Evolutionary conservation across 2,888 invertebrate species (phyloP), one percentile per base, ranked within the genome.

Genomic region (Pharmacophagus antenor): DNA sequence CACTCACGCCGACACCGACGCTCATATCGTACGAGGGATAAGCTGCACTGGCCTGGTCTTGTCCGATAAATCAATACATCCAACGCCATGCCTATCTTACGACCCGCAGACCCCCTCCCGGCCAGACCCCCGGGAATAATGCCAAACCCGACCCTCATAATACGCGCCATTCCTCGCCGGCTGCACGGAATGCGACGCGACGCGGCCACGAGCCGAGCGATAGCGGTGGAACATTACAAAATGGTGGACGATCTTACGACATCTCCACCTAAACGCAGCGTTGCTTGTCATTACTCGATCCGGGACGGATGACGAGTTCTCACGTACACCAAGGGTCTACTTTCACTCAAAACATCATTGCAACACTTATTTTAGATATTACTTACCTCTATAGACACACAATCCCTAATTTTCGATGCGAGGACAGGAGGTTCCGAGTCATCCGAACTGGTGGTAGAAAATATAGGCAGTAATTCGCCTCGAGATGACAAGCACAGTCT

Each of bases 381-480:
- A 87, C 92, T 80, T 86, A 94, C 95, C 93, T 94, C 92, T 65
- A 95, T 92, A 62, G 93, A 91, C 69, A 95, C 88, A 75, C 92
- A 93, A 75, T 92, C 91, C 77, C 91, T 91, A 78, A 95, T 94
- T 91, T 93, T 94, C 67, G 90, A 90, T 64, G 90, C 92, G 71
- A 94, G 88, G 76, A 91, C 82, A 83, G 82, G 77, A 82, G 91
- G 80, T 77, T 90, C 90, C 79, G 85, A 78, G 79, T 86, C 88
- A 85, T 86, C 88, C 80, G 86, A 85, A 88, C 88, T 89, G 91
- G 86, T 88, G 81, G 86, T 85, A 81, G 85, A 89, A 83, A 93
- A 93, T 77, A 93, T 92, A 79, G 93, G 92, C 76, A 91, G 89
- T 82, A 91, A 91, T 78, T 92, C 92, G 80, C 92, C 91, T 72